Evolutionary conservation across 2,888 invertebrate species (phyloP).

Genomic region (Ormyrus labotus): DNA sequence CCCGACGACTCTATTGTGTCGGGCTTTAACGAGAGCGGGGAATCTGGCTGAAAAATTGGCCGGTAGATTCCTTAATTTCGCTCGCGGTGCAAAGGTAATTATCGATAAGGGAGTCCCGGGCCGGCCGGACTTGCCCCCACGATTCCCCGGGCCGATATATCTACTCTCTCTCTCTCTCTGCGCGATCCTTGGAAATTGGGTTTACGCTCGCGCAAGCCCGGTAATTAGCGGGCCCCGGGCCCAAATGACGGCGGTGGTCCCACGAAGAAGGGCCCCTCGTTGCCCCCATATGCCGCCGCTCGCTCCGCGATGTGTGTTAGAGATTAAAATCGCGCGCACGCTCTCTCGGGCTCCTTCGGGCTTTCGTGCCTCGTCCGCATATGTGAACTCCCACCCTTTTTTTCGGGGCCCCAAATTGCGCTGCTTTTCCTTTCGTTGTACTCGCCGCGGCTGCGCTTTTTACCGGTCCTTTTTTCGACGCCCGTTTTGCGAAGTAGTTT

Average conservation of each 20-base stretch:
- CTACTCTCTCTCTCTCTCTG: neutral
- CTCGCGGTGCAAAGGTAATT: conserved; percentile 54
- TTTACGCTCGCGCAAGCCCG: conserved; percentile 73
- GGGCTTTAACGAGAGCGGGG: neutral
- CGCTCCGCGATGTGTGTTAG: conserved; percentile 43
- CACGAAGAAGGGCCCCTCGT: conserved; percentile 62
- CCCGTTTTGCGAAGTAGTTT: too few relatives aligned
- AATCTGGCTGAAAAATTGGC: conserved; percentile 45
- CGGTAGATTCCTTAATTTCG: conserved; percentile 53
- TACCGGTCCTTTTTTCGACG: too few relatives aligned
- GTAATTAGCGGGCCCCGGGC: conserved; percentile 71
- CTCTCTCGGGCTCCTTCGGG: conserved; percentile 50
- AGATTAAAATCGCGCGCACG: conserved; percentile 66
- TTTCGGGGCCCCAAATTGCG: neutral
- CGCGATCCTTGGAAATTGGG: conserved; percentile 68
- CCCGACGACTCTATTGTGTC: conserved; percentile 18
- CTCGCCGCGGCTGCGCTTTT: too few relatives aligned
- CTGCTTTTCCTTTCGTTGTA: neutral
- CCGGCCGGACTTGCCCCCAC: too few relatives aligned
- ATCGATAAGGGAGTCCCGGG: conserved; percentile 48
- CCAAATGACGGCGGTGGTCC: conserved; percentile 72
- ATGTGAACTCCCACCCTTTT: neutral
- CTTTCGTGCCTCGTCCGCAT: neutral
- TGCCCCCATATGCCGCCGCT: conserved; percentile 63
- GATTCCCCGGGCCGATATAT: too few relatives aligned